phyloP scores from a whole-genome alignment of 2,797 vertebrate genomes.

The Ctenopoma multispine region DNA sequence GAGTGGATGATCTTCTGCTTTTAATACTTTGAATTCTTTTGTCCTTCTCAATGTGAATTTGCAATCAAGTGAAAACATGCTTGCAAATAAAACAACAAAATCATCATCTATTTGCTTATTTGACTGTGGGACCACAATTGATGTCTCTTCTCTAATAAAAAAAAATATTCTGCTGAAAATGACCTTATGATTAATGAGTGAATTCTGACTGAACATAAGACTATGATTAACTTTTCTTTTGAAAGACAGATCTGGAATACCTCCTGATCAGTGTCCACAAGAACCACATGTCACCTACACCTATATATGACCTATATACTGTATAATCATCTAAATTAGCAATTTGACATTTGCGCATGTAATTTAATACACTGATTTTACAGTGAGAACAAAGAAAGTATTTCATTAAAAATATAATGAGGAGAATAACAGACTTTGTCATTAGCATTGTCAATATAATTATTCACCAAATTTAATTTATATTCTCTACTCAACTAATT shows the following conservation, averaged over 20 bases:
- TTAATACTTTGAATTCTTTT: neutral
- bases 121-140: neutral
- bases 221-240: slow-evolving; percentile 36
- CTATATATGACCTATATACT: slow-evolving; percentile 48
- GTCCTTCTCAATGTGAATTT: neutral
- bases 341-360: slow-evolving; percentile 2
- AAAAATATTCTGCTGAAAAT: slow-evolving; percentile 25
- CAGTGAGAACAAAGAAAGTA: neutral
- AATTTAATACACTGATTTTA: neutral
- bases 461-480: slow-evolving; percentile 4
- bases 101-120: no score
- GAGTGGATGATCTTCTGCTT: neutral
- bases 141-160: slow-evolving; percentile 28
- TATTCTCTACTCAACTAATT: slow-evolving; percentile 15
- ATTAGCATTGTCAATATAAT: neutral
- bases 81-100: neutral
- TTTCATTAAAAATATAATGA: neutral
- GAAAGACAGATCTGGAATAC: slow-evolving; percentile 76
- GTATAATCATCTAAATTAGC: slow-evolving; percentile 13
- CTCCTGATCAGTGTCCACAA: slow-evolving; percentile 54
- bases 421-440: neutral
- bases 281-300: slow-evolving; percentile 28
- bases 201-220: slow-evolving; percentile 45
- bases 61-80: neutral
- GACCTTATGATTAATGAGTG: slow-evolving; percentile 58